Base-by-base conservation (phyloP, 2,888 invertebrate species). In the Agrochola lota region DNA sequence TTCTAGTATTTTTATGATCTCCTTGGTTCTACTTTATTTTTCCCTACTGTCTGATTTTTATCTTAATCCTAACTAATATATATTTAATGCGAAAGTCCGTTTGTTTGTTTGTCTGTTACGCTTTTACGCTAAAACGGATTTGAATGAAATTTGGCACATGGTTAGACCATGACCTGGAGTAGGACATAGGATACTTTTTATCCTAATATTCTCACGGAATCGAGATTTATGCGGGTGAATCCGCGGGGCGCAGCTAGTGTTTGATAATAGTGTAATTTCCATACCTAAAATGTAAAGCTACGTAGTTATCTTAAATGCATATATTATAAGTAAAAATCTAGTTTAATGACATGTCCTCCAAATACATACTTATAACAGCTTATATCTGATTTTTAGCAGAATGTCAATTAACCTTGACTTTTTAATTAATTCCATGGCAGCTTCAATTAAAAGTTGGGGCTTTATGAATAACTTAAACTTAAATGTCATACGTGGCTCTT, bases 1-100 rank as follows among this genome's bases (percentile, higher is more conserved):
- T 20, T 60, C 2, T 23, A 35, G 62, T 5, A 63, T 49, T 30
- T 63, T 46, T 62, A 62, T 62, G n/a, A 17, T 57, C 17, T 40
- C 66, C 76, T 83, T 77, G 40, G 23, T 63, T 40, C 66, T n/a
- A 15, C 40, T 43, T 59, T 49, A 84, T 78, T 80, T 70, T 83
- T 70, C 23, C 30, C 35, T 64, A 83, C 46, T 52, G 15, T 7
- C 43, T 26, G 55, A 20, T 15, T 76, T 55, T 20, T 49, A 64
- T 35, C 3, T 4, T 35, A 35, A 35, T 35, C 35, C 35, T 35
- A 35, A 35, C 35, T 35, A 35, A 35, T 35, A 35, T 35, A 35
- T 3, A 35, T 35, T 35, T 3, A 35, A 35, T 35, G 35, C 35
- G 35, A 35, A 35, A 35, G 35, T 35, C 0, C 0, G 35, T 35